phyloP scores from a whole-genome alignment of 2,113 vertebrate genomes.

The Mesocricetus auratus region DNA sequence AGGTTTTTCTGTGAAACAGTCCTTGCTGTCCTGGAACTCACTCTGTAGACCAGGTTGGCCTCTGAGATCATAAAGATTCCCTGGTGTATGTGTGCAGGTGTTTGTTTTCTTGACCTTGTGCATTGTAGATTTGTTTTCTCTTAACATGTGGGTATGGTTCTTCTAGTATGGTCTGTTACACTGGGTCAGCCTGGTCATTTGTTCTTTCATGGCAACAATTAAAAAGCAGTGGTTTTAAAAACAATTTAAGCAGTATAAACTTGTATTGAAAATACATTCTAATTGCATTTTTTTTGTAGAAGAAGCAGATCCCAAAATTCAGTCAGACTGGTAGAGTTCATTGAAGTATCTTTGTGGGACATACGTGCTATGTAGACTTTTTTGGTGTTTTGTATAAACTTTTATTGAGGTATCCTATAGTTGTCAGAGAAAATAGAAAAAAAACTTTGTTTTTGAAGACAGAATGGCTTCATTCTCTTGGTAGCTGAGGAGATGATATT shows the following conservation, averaged over 20 bases:
- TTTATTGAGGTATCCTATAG: neutral
- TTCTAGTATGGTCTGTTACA: neutral
- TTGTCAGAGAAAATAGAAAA: neutral
- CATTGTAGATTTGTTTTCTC: too few species aligned
- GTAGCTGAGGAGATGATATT: neutral
- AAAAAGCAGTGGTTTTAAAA: neutral
- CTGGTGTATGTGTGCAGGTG: too few species aligned
- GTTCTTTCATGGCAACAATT: neutral
- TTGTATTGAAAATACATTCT: neutral
- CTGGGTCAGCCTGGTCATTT: neutral
- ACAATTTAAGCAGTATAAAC: neutral
- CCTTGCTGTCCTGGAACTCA: too few species aligned
- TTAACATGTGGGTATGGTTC: too few species aligned
- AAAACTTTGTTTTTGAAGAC: neutral
- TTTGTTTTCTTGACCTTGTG: too few species aligned
- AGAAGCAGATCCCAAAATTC: neutral
- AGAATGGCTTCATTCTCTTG: neutral
- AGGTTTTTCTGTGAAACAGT: too few species aligned
- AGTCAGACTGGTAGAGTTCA: neutral
- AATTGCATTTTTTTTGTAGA: neutral
- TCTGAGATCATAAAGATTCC: too few species aligned
- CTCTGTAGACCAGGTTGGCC: too few species aligned
- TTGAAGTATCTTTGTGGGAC: neutral
- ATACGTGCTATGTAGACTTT: neutral
- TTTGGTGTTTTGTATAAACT: neutral